Conservation (phyloP, 2,888 invertebrate species). For the Megaustenia siamemsis region DNA sequence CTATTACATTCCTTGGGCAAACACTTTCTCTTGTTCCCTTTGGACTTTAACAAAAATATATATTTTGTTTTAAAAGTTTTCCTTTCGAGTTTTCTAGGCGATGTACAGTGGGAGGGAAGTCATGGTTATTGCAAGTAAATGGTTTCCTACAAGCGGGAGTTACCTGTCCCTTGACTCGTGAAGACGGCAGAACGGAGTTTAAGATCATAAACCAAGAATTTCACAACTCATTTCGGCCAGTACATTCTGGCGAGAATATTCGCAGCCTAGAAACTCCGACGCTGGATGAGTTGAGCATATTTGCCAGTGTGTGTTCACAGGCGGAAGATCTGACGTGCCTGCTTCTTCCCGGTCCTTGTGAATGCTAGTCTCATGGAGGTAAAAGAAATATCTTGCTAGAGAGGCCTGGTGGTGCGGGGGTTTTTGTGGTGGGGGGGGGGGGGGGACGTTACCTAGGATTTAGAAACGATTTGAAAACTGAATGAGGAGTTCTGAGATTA, state of each 20-base stretch:
- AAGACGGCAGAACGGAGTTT: not conserved
- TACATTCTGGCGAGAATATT: not conserved
- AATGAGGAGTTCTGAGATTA: not conserved
- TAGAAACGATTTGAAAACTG: not conserved
- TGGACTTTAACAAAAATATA: no score
- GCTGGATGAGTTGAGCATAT: slow-evolving; percentile 13
- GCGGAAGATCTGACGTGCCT: not conserved
- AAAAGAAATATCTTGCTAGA: not conserved
- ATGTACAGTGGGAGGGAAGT: no score
- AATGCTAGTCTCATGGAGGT: not conserved
- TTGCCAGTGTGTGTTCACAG: slow-evolving; percentile 11
- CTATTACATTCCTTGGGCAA: no score
- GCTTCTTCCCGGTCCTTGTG: not conserved
- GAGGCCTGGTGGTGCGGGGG: not conserved
- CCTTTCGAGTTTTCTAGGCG: no score
- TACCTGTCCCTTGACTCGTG: not conserved
- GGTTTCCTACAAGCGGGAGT: slow-evolving; percentile 7
- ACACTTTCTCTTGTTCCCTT: no score
- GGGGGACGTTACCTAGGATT: not conserved
- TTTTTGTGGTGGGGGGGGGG: not conserved
- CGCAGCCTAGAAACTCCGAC: not conserved
- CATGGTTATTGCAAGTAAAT: slow-evolving; percentile 22
- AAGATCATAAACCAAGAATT: slow-evolving; percentile 40
- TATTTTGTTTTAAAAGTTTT: no score
- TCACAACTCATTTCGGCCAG: slow-evolving; percentile 31